Conservation (phyloP, 2,888 invertebrate genomes). For the Temnothorax unifasciatus region DNA sequence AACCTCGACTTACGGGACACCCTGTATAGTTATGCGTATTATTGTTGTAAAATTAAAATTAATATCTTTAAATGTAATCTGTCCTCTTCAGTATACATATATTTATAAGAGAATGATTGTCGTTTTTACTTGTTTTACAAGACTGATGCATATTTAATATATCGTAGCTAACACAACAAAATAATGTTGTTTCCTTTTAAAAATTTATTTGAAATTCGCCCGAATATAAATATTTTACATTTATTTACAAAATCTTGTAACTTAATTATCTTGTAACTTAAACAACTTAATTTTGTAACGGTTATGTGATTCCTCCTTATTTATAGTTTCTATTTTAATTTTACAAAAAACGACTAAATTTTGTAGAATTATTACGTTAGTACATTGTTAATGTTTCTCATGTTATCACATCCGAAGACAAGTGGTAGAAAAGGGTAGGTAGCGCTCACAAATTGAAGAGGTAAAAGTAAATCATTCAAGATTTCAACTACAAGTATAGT, state of each 20-base stretch:
- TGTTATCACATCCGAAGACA: neutral
- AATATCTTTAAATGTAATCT: conserved; percentile 1
- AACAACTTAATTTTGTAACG: neutral
- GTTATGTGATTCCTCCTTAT: neutral
- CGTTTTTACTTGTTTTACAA: conserved; percentile 12
- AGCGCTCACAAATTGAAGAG: neutral
- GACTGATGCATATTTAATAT: neutral
- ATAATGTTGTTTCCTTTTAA: conserved; percentile 8
- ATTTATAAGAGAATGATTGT: conserved; percentile 9
- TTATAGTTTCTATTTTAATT: neutral
- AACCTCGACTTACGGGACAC: no score
- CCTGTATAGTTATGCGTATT: neutral
- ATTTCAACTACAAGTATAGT: neutral
- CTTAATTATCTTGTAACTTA: neutral
- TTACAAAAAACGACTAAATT: neutral
- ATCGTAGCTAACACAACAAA: neutral
- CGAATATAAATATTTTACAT: neutral
- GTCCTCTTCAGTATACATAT: neutral
- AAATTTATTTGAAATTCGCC: neutral
- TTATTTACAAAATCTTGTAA: neutral
- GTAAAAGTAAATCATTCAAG: neutral
- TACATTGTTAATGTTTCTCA: conserved; percentile 1
- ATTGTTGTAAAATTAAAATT: conserved; percentile 1
- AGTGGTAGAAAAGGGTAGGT: conserved; percentile 16
- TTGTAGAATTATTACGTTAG: neutral